A percentile compares a stretch with the other conserved stretches of the same genome.
These are phyloP conservation scores for Dolichallabes microphthalmus DNA, from an alignment of 2,113 vertebrate species.

Conservation along the genomic window DNA sequence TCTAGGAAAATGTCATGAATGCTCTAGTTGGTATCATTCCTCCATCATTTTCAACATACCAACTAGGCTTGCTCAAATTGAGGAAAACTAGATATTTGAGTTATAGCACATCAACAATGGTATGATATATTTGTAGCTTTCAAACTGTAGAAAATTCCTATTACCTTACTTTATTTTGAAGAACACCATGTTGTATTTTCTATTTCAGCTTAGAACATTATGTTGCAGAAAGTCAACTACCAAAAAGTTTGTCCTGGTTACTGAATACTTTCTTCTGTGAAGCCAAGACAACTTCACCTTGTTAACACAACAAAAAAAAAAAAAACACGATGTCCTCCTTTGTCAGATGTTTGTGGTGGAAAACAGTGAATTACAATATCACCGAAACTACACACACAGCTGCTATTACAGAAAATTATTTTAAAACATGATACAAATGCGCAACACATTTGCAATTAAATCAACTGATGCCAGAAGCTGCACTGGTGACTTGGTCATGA, in stretches of 20 bases:
- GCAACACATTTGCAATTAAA: background rate
- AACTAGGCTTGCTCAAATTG: background rate
- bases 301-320: background rate
- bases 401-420: too few relatives aligned
- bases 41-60: background rate
- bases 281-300: background rate
- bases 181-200: background rate
- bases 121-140: background rate
- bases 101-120: background rate
- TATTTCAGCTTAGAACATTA: background rate
- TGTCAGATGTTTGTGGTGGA: background rate
- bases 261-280: background rate
- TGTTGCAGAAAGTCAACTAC: background rate
- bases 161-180: background rate
- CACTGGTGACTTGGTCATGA: background rate
- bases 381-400: background rate
- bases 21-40: background rate
- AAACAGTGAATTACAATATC: background rate
- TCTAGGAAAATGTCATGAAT: too few relatives aligned
- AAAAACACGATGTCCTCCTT: background rate
- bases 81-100: background rate
- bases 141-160: background rate
- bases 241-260: background rate
- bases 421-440: background rate
- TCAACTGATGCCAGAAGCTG: background rate